A percentile compares a stretch with the other conserved stretches of the same genome.
Evolutionary conservation across 2,888 invertebrate species (phyloP).

Genomic region (Idaea biselata): DNA sequence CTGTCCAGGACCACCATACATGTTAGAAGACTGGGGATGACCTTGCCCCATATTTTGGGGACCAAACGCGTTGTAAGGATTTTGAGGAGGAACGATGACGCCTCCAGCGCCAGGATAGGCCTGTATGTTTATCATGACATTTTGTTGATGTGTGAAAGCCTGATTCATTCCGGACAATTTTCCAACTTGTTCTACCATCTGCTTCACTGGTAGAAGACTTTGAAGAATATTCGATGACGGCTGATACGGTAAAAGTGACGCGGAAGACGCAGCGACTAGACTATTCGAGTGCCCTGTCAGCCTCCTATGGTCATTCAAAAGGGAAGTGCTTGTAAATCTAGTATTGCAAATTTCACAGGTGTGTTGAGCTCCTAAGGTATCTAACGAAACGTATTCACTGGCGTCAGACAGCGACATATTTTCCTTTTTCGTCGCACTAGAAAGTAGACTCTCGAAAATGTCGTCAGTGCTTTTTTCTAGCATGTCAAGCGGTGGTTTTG

Average conservation of each 20-base stretch:
- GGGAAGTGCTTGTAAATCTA: slow-evolving; percentile 77
- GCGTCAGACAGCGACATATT: slow-evolving; percentile 57
- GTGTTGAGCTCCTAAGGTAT: slow-evolving; percentile 81
- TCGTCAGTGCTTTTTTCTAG: slow-evolving; percentile 74
- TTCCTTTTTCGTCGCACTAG: slow-evolving; percentile 63
- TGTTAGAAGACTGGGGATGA: slow-evolving; percentile 49
- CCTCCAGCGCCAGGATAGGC: slow-evolving; percentile 80
- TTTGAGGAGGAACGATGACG: slow-evolving; percentile 64
- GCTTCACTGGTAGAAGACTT: slow-evolving; percentile 68
- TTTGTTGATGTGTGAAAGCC: slow-evolving; percentile 81
- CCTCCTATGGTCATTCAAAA: slow-evolving; percentile 77
- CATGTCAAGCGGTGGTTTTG: slow-evolving; percentile 66
- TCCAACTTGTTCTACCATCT: slow-evolving; percentile 73
- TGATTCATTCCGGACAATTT: slow-evolving; percentile 60
- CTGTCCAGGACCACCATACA: slow-evolving; percentile 65
- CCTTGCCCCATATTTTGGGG: slow-evolving; percentile 67
- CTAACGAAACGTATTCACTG: slow-evolving; percentile 84
- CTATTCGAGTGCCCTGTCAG: slow-evolving; percentile 79
- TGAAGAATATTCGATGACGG: slow-evolving; percentile 61
- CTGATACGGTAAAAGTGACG: slow-evolving; percentile 62
- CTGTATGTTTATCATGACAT: slow-evolving; percentile 83
- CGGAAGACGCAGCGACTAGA: slow-evolving; percentile 52
- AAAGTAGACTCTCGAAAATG: slow-evolving; percentile 71
- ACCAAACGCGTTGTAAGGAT: slow-evolving; percentile 65
- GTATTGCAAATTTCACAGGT: slow-evolving; percentile 83